These are phyloP conservation scores for Perizoma flavofasciatum DNA, from an alignment of 2,888 invertebrate genomes.

Conservation along the genomic window DNA sequence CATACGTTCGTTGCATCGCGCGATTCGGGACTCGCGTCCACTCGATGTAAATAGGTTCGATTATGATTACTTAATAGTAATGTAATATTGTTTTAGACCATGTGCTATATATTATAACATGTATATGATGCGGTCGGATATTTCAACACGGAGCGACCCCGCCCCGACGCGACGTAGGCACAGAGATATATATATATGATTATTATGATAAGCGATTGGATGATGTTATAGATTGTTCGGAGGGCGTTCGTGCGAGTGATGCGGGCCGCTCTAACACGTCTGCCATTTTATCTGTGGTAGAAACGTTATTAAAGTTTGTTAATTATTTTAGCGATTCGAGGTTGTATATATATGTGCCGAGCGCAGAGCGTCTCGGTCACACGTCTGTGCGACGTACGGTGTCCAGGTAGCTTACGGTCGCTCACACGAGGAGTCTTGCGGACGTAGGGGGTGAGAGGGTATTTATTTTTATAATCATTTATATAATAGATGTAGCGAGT, in stretches of 20 bases:
- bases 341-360: constrained; percentile 42
- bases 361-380: constrained; percentile 10
- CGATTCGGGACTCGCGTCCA: constrained; percentile 16
- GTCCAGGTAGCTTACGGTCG: not conserved
- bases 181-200: constrained; percentile 61
- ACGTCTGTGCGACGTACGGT: not conserved
- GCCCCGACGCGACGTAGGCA: constrained; percentile 40
- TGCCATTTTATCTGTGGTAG: constrained; percentile 52
- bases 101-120: constrained; percentile 74
- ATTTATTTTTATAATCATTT: constrained; percentile 83
- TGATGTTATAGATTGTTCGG: constrained; percentile 28
- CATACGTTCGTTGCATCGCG: constrained; percentile 5
- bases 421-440: constrained; percentile 6
- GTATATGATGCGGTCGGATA: constrained; percentile 33
- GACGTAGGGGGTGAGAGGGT: constrained; percentile 57
- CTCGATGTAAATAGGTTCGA: constrained; percentile 64
- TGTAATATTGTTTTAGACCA: constrained; percentile 80
- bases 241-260: constrained; percentile 38
- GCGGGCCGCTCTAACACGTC: constrained; percentile 48
- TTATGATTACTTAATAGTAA: constrained; percentile 80
- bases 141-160: constrained; percentile 36
- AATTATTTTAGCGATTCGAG: constrained; percentile 57
- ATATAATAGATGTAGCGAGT: constrained; percentile 74
- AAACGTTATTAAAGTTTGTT: constrained; percentile 63
- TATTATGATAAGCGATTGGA: constrained; percentile 63